Base-by-base conservation (phyloP, 2,888 invertebrate species). In the Tuberolachnus salignus region DNA sequence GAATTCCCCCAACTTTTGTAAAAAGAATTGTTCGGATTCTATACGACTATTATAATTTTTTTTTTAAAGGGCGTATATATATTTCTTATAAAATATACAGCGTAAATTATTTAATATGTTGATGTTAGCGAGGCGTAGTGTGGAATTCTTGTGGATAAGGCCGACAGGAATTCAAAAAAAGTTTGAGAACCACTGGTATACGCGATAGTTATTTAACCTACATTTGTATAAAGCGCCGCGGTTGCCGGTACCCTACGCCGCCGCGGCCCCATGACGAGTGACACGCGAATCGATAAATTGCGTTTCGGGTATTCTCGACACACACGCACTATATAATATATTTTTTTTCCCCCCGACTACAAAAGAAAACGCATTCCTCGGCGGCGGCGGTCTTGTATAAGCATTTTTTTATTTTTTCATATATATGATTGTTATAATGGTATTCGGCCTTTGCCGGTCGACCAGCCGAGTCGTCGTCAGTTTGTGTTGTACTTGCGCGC, bases 211-310 rank as follows among this genome's bases (percentile, higher is more conserved):
- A 16, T 34, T 78, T 67, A 78, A 78, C 75, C 67, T 78, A 63
- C 63, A 51, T 61, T 4, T 34, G 6, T 34, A 34, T 34, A 34
- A 72, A 51, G 8, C 1, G 34, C 19, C 13, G 26, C 13, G 2
- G 11, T 44, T 75, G 19, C 11, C 23, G 46, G 19, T 46, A 6
- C 9, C 21, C 0, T 51, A 74, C n/a, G n/a, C 14, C 13, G n/a
- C n/a, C 8, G 14, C n/a, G 23, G 19, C n/a, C n/a, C 23, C 3
- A n/a, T 73, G n/a, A 26, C 64, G 55, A 57, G 57, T 59, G 78
- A 69, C 78, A 61, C 42, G 59, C 78, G 34, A 78, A 78, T 78
- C 78, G 78, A 78, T 78, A 78, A 61, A 69, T 78, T 57, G 49
- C 67, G 59, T n/a, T 67, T 69, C 16, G 51, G 59, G n/a, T n/a